Conservation (phyloP, 2,113 vertebrate species). For the Piprites chloris region DNA sequence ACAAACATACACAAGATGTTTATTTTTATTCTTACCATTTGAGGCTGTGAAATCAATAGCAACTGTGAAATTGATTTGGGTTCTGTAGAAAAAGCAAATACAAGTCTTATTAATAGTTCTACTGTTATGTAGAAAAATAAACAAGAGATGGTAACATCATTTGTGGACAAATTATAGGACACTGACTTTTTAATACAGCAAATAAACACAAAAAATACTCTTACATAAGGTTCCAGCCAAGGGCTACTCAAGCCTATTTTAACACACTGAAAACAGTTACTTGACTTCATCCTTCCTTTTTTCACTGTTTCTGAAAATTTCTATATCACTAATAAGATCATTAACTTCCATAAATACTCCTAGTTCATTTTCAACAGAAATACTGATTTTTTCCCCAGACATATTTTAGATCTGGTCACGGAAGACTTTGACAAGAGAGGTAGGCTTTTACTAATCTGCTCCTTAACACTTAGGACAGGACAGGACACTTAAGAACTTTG, state of each 20-base stretch:
- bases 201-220: neutral
- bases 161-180: neutral
- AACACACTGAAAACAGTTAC: neutral
- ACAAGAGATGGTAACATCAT: neutral
- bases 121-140: neutral
- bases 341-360: neutral
- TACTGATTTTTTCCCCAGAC: neutral
- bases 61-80: conserved; percentile 98
- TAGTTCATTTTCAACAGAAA: neutral
- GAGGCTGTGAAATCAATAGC: conserved; percentile 99
- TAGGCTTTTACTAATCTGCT: neutral
- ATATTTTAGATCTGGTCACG: neutral
- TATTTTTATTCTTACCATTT: conserved; percentile 84
- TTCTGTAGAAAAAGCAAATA: conserved; percentile 81
- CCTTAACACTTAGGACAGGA: neutral
- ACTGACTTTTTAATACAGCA: neutral
- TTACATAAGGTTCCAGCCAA: neutral
- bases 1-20: neutral
- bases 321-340: neutral
- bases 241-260: neutral
- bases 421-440: neutral
- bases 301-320: neutral
- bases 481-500: neutral
- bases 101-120: neutral
- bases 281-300: neutral